Conservation (phyloP, 2,797 vertebrate genomes). For the Anguilla obscura region DNA sequence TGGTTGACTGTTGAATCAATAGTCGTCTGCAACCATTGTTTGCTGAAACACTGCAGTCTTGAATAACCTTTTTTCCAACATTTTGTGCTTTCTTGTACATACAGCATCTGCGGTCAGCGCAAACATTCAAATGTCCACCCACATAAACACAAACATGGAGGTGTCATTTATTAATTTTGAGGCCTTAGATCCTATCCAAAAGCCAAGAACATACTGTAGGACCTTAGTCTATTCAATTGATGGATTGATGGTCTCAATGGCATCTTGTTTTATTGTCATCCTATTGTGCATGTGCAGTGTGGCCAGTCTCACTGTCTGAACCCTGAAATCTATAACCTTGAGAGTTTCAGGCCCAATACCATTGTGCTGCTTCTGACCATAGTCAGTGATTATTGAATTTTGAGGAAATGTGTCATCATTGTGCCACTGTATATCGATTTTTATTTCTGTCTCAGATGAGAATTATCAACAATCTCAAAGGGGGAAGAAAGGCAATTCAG, state of each 20-base stretch:
- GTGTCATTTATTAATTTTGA: not conserved
- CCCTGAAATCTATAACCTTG: slow-evolving; percentile 40
- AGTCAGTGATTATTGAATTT: not conserved
- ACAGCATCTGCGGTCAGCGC: not conserved
- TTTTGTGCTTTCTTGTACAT: not conserved
- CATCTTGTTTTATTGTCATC: not conserved
- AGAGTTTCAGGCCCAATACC: not conserved
- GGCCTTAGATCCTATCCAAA: not conserved
- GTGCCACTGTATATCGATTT: slow-evolving; percentile 10
- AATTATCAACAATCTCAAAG: slow-evolving; percentile 22
- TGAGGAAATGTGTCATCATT: not conserved
- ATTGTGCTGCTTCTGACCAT: not conserved
- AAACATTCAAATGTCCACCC: not conserved
- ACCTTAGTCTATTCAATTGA: slow-evolving; percentile 57
- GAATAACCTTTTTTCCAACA: not conserved
- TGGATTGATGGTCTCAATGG: not conserved
- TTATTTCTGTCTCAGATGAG: not conserved
- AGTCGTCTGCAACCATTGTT: slow-evolving; percentile 4
- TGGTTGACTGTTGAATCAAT: slow-evolving; percentile 22
- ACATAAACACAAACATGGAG: no score
- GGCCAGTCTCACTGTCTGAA: slow-evolving; percentile 30
- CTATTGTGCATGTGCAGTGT: not conserved
- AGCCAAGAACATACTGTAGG: not conserved
- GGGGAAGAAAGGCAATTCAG: not conserved
- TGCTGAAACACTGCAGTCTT: not conserved